These are phyloP conservation scores for western clawed frog (Xenopus tropicalis) DNA, from an alignment of 2,113 vertebrate species.

Conservation along the genomic window DNA sequence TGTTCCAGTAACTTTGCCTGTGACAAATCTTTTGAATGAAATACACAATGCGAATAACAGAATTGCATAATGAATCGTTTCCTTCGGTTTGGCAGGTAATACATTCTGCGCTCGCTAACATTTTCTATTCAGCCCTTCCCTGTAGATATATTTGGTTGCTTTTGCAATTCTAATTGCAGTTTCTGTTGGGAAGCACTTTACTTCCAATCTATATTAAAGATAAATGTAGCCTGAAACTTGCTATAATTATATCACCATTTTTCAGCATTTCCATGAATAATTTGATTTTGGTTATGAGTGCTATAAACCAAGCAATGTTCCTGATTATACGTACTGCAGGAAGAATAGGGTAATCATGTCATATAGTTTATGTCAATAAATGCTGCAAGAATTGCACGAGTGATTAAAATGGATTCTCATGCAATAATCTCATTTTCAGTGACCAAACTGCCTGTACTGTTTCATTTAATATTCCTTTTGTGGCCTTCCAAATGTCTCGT, in stretches of 20 bases:
- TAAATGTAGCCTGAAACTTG: slow-evolving; percentile 25
- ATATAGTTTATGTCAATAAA: not conserved
- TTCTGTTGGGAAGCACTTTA: slow-evolving; percentile 14
- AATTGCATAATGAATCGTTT: slow-evolving; percentile 7
- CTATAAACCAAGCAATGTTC: slow-evolving; percentile 23
- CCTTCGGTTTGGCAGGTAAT: slow-evolving; percentile 29
- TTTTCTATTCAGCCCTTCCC: slow-evolving; percentile 20
- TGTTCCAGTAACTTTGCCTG: not conserved
- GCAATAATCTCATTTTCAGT: no score
- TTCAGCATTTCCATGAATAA: slow-evolving; percentile 23
- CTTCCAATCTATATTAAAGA: slow-evolving; percentile 15
- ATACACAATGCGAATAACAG: slow-evolving; percentile 7
- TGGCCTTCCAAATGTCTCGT: no score
- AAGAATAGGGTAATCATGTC: not conserved
- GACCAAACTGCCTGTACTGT: no score
- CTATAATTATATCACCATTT: slow-evolving; percentile 23
- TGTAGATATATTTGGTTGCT: slow-evolving; percentile 26
- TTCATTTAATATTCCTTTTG: no score
- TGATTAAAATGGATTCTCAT: no score
- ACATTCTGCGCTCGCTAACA: slow-evolving; percentile 7
- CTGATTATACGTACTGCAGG: slow-evolving; percentile 25
- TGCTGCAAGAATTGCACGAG: no score
- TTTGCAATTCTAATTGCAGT: slow-evolving; percentile 31
- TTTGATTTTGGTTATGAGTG: slow-evolving; percentile 23
- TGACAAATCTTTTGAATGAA: not conserved